Conservation (phyloP, 2,888 invertebrate species). For the Koerneria pararmatus region DNA sequence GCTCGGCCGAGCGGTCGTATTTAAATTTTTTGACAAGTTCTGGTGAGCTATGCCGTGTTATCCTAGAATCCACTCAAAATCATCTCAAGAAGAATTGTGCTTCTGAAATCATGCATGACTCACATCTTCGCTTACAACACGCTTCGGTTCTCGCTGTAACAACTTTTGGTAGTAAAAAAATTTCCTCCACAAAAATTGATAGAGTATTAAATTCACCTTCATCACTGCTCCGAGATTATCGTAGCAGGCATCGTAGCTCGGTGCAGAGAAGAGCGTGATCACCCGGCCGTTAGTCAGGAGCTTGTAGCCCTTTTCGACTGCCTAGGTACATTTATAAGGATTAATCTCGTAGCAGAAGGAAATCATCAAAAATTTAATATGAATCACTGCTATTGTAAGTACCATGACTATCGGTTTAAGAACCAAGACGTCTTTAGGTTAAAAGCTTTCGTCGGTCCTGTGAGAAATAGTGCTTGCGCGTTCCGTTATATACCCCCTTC, state of each 20-base stretch:
- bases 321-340: slow-evolving; percentile 7
- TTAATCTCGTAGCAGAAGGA: background rate
- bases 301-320: slow-evolving; percentile 26
- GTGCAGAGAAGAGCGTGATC: slow-evolving; percentile 30
- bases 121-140: too few relatives aligned
- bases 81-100: background rate
- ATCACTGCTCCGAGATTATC: slow-evolving; percentile 29
- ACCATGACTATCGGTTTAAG: background rate
- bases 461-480: too few relatives aligned
- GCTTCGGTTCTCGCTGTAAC: too few relatives aligned
- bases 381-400: background rate
- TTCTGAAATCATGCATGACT: background rate
- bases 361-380: background rate
- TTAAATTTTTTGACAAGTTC: slow-evolving; percentile 1
- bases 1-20: too few relatives aligned
- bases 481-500: too few relatives aligned
- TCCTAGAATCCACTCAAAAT: background rate
- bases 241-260: slow-evolving; percentile 26
- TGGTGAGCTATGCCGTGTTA: background rate
- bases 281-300: slow-evolving; percentile 25
- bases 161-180: background rate
- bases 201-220: slow-evolving; percentile 15
- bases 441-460: too few relatives aligned
- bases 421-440: too few relatives aligned
- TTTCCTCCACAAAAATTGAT: background rate